Base-by-base conservation (phyloP, 2,888 invertebrate species). In the Malthinus flaveolus region DNA sequence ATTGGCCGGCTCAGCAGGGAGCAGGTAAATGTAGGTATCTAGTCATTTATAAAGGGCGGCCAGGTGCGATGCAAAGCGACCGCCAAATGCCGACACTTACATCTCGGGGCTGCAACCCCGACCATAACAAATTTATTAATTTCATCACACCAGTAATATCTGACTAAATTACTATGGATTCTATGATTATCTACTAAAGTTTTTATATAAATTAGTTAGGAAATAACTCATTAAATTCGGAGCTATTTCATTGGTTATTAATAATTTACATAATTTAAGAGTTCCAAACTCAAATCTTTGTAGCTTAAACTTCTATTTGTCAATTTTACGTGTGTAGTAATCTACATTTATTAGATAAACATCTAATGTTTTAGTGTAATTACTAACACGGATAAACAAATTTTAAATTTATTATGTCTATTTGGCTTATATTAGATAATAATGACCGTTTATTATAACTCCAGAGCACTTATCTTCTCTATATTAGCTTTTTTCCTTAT, bases 1-100 rank as follows among this genome's bases (percentile, higher is more conserved):
- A 77, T 78, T 77, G 77, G 77, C 74, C 73, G 70, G 73, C 77
- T 61, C 75, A 72, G 71, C 73, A 71, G 75, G 72, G 61, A 67
- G 67, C 72, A 71, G 72, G 72, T 73, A 73, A 73, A 73, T 71
- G 71, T 71, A 68, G 69, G 69, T 70, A 69, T 68, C 68, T 68
- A 68, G 68, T 68, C 70, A 70, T 71, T 71, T 71, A 71, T 68
- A 71, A 69, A 70, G 69, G 71, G 69, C 68, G 71, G 68, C 73
- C 71, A 71, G 72, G 71, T 71, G 73, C 70, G 68, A 70, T 62
- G 64, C 67, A 71, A 69, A 69, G 68, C 67, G 63, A 65, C 67
- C 68, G 68, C 63, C 67, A 68, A 66, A 66, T 68, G 66, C 66
- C 68, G 68, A 66, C 65, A 65, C 65, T 23, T 62, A 59, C 62